Evolutionary conservation across 2,113 vertebrate species (phyloP).

Genomic region (Bubalus kerabau): DNA sequence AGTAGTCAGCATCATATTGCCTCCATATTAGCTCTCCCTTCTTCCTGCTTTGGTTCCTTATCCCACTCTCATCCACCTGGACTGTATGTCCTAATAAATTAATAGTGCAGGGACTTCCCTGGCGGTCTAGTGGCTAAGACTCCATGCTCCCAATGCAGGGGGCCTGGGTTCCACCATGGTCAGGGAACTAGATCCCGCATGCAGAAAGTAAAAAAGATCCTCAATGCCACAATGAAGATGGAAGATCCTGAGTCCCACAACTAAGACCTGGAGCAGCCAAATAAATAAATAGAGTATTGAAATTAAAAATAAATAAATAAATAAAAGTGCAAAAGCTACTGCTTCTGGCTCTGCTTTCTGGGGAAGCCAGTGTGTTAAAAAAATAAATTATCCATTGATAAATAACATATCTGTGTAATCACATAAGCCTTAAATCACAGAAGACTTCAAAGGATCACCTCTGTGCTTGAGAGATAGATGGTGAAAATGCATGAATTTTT

Average conservation of each 20-base stretch:
- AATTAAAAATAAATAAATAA: not conserved
- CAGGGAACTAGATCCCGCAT: not conserved
- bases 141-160: not conserved
- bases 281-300: not conserved
- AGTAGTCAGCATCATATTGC: not conserved
- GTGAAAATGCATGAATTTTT: not conserved
- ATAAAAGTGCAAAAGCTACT: not conserved
- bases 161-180: not conserved
- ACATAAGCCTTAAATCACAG: not conserved
- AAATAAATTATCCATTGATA: not conserved
- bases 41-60: not conserved
- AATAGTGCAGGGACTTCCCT: not conserved
- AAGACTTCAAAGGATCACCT: not conserved
- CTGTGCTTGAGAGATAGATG: not conserved
- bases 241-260: not conserved
- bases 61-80: not conserved
- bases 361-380: not conserved
- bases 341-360: not conserved
- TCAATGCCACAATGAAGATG: not conserved
- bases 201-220: not conserved
- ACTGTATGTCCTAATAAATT: not conserved
- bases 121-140: not conserved
- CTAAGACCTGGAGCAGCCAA: not conserved
- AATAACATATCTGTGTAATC: not conserved
- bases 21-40: not conserved